Percentiles rank a stretch among this genome's conserved stretches.
phyloP scores from a whole-genome alignment of 2,888 invertebrate species.

The Temnothorax unifasciatus region DNA sequence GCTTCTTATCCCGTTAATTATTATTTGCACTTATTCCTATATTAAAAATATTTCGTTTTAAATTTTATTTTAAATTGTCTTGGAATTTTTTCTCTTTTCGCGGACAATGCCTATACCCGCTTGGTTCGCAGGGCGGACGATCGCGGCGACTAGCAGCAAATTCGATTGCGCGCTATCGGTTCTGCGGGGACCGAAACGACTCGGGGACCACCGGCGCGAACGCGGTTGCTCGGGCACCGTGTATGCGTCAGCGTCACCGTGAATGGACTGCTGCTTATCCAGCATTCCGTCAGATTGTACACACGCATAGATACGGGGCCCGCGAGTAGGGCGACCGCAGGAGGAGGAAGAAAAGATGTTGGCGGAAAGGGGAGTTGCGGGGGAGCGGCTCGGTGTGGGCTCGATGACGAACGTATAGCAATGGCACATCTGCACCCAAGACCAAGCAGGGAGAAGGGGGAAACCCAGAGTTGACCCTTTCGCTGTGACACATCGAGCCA shows the following conservation, averaged over 20 bases:
- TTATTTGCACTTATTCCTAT: neutral
- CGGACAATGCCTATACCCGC: neutral
- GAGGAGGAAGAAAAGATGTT: conserved; percentile 41
- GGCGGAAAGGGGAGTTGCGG: neutral
- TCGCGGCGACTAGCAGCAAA: neutral
- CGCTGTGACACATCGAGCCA: conserved; percentile 28
- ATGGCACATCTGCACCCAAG: conserved; percentile 47
- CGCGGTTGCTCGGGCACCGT: conserved; percentile 27
- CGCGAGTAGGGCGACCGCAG: conserved; percentile 52
- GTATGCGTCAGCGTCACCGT: conserved; percentile 77
- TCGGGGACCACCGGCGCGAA: conserved; percentile 19
- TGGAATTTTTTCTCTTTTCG: neutral
- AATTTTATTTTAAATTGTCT: neutral
- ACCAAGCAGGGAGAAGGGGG: neutral
- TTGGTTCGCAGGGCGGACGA: neutral
- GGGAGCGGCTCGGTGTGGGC: conserved; percentile 44
- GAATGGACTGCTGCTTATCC: conserved; percentile 76
- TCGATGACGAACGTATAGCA: conserved; percentile 74
- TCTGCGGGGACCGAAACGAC: neutral
- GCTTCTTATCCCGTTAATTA: neutral
- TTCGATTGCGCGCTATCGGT: conserved; percentile 26
- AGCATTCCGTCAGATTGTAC: conserved; percentile 77
- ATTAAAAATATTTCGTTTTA: neutral
- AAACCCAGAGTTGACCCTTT: conserved; percentile 42
- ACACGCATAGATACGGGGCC: conserved; percentile 71